Base-by-base conservation (phyloP, 2,797 vertebrate species). In the Sebastes vulpes region DNA sequence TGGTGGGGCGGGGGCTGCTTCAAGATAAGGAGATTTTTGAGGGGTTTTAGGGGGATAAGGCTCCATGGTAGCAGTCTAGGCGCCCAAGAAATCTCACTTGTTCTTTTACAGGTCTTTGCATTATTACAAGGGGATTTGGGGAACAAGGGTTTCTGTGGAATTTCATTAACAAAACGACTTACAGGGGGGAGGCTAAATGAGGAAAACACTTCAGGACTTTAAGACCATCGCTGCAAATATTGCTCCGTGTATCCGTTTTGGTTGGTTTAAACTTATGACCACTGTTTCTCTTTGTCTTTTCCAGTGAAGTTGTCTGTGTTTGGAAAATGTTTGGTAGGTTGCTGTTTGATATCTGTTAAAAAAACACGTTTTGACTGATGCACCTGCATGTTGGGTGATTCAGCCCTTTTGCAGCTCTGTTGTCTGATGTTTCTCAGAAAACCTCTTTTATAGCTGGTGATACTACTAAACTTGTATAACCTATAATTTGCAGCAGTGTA, bases 21-120 rank as follows among this genome's bases (percentile, higher is more conserved):
- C 9, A 46, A 85, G 91, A 92, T 91, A 92, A 93, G 85, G 60
- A 79, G 77, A 88, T 90, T 79, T 76, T 48, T 73, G 71, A 18
- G 25, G 64, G 78, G 79, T 76, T 86, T 91, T 79, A 83, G 14
- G 65, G 64, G 90, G 86, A 87, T 84, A 68, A 82, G 16, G 76
- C 77, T 82, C 46, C 42, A 82, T 88, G 82, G 86, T 58, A 89
- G 86, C 88, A 58, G 87, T 61, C 70, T 46, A 50, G 56, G 8
- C 18, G 1, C 14, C n/a, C 18, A 23, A 75, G 72, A 90, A 88
- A 84, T 83, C 74, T 72, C 64, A 75, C 72, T 85, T 77, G 65
- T 65, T 79, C 71, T 69, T 85, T 68, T 57, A 54, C 70, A 72
- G 75, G 74, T 60, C 54, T 74, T 68, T 75, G 52, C 29, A n/a